Evolutionary conservation across 2,113 vertebrate genomes (phyloP).

Genomic region (Pollachius pollachius): DNA sequence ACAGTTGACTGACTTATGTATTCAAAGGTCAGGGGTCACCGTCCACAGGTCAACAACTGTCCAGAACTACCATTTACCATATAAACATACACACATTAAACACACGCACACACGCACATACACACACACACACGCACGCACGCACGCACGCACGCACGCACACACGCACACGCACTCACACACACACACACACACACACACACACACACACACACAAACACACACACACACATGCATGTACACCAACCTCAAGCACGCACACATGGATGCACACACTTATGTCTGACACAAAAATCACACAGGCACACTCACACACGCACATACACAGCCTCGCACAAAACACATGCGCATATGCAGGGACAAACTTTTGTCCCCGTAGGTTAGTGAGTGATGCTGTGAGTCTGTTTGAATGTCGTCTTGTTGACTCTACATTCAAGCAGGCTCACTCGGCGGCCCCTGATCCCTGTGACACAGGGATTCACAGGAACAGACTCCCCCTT

Average conservation of each 20-base stretch:
- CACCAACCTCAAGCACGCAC: constrained; percentile 4
- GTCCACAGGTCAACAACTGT: constrained; percentile 8
- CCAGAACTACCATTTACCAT: neutral
- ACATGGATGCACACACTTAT: neutral
- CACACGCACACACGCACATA: constrained; percentile 9
- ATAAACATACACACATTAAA: neutral
- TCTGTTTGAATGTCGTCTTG: no score
- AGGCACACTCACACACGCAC: neutral
- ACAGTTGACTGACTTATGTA: constrained; percentile 28
- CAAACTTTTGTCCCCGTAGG: no score
- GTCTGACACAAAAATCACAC: neutral
- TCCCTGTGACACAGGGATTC: no score
- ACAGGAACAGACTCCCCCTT: no score
- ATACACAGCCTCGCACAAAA: no score
- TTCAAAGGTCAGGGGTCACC: constrained; percentile 21
- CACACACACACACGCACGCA: neutral
- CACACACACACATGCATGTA: neutral
- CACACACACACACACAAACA: no score
- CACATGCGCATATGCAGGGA: no score
- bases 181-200: no score
- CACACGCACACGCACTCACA: neutral
- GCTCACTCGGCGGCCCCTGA: no score
- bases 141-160: neutral
- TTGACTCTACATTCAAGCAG: no score
- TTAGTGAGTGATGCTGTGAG: no score